Conservation (phyloP, 2,888 invertebrate species). For the Coleophora flavipennella region DNA sequence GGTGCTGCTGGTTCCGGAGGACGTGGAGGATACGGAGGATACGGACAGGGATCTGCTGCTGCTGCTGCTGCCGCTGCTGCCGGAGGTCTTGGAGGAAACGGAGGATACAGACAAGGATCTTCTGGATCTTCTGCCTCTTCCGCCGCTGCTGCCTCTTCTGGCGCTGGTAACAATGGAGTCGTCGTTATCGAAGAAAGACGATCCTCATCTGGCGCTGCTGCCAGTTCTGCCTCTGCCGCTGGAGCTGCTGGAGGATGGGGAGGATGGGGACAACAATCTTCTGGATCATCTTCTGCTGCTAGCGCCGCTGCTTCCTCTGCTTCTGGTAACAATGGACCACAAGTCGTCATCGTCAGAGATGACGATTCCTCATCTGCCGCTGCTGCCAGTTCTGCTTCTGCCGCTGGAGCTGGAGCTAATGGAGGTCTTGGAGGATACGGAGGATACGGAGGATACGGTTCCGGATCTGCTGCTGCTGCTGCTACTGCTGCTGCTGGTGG, state of each 20-base stretch:
- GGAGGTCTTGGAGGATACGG: not conserved
- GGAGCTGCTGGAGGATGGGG: not conserved
- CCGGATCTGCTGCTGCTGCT: not conserved
- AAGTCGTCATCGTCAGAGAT: not conserved
- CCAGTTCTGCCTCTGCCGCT: not conserved
- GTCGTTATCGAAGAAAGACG: not conserved
- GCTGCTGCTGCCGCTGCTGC: constrained; percentile 3
- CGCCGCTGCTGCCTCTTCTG: not conserved
- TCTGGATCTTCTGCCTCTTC: not conserved
- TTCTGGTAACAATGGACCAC: not conserved
- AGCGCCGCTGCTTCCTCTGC: not conserved
- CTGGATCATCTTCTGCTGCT: not conserved
- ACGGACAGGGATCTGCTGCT: constrained; percentile 1
- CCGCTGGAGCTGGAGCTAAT: constrained; percentile 1
- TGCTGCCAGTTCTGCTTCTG: constrained; percentile 2
- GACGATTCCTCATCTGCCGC: not conserved
- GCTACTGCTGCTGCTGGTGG: not conserved
- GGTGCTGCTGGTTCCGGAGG: not conserved
- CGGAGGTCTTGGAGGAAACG: too few relatives aligned
- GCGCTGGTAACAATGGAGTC: not conserved
- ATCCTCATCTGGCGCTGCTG: not conserved
- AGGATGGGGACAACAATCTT: not conserved
- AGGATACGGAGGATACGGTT: not conserved
- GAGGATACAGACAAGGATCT: not conserved
- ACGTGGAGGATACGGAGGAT: not conserved